Conservation (phyloP, 2,113 vertebrate genomes). For the Mellivora capensis region DNA sequence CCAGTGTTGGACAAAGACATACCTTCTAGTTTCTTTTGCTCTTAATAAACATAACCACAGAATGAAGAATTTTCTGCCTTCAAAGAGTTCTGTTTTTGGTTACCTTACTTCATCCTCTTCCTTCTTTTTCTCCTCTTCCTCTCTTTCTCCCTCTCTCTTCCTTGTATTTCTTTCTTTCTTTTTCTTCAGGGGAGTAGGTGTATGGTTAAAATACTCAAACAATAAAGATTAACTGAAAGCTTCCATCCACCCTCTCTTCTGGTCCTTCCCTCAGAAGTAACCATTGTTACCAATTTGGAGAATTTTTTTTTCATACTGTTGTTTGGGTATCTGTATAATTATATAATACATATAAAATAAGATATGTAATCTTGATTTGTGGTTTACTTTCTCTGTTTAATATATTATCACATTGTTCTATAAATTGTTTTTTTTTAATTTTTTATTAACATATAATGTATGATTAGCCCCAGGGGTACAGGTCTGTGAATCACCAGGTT, state of each 20-base stretch:
- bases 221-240: neutral
- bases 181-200: neutral
- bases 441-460: too few species aligned
- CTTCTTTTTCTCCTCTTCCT: neutral
- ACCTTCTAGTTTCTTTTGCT: neutral
- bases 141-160: neutral
- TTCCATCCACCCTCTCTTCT: neutral
- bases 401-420: neutral
- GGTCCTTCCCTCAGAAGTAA: neutral
- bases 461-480: too few species aligned
- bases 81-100: neutral
- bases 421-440: neutral
- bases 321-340: neutral
- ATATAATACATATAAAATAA: neutral
- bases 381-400: neutral
- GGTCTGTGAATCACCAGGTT: too few species aligned
- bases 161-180: neutral
- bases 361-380: neutral
- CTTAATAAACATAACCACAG: neutral
- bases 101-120: neutral
- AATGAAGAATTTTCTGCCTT: neutral
- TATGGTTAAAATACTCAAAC: neutral
- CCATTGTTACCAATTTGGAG: neutral
- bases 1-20: neutral
- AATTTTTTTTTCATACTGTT: neutral